Base-by-base conservation (phyloP, 2,113 vertebrate genomes). In the Rynchops niger region DNA sequence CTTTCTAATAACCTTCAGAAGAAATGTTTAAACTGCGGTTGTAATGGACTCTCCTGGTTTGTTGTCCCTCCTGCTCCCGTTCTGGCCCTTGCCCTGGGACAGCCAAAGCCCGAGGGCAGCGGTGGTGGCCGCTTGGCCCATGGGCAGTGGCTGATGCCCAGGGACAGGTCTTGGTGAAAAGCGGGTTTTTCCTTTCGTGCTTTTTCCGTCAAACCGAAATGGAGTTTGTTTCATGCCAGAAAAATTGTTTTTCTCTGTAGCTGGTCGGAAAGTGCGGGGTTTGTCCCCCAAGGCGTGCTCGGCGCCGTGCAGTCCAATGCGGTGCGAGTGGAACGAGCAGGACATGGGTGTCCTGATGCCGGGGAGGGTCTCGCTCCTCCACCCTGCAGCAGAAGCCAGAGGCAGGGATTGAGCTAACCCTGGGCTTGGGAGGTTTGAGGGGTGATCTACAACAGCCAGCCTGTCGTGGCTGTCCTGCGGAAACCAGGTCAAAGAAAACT, bases 261-360 rank as follows among this genome's bases (percentile, higher is more conserved):
- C 34, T 38, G 47, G 6, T 17, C 6, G 8, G 52, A 1, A 26
- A 11, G 22, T 1, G 14, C 3, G 1, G 22, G 7, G n/a, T 30
- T 9, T 36, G 42, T n/a, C 78, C 13, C 7, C 4, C 13, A 6
- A 26, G 0, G 43, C 7, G 0, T 7, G 15, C 73, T 25, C 29
- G 4, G 56, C 1, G 1, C 2, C 1, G 42, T 3, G 22, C 23
- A 9, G 9, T 21, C 32, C 6, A 7, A 6, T 1, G 8, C 1
- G 9, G 20, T 2, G 14, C 3, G 6, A 32, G 56, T 20, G 61
- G 25, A 5, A 26, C 0, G 7, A 38, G 50, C 38, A 10, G 59
- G 30, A 22, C 7, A 1, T 3, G 0, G 3, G 21, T 15, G 3
- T 4, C 27, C 77, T 11, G 56, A 1, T 5, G 23, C 25, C 3